Evolutionary conservation across 2,888 invertebrate genomes (phyloP).

Genomic region (Xanthia togata): DNA sequence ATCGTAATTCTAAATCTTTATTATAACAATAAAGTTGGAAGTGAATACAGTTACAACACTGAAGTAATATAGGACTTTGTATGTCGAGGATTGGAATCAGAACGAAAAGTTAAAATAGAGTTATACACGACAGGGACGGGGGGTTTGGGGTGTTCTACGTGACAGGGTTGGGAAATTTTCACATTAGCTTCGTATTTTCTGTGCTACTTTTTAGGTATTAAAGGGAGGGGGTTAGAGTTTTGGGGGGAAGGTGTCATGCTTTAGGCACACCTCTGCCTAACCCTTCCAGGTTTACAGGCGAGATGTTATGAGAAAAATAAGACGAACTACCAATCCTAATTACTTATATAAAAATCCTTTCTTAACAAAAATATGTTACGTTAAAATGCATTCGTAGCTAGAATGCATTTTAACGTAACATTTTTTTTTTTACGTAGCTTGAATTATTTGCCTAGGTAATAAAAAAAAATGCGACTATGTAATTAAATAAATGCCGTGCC

Average conservation of each 20-base stretch:
- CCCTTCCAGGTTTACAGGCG: neutral
- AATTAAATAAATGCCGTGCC: neutral
- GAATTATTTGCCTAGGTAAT: neutral
- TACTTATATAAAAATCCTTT: neutral
- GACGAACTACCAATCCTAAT: neutral
- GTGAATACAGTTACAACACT: slow-evolving; percentile 40
- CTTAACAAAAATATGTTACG: neutral
- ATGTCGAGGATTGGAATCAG: neutral
- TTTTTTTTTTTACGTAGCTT: too few relatives aligned
- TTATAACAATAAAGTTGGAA: slow-evolving; percentile 35
- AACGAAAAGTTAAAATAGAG: neutral
- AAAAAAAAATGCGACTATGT: neutral
- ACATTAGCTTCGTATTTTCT: neutral
- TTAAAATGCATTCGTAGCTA: neutral
- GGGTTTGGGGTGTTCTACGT: too few relatives aligned
- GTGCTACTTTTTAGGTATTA: neutral
- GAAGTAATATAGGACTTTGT: slow-evolving; percentile 32
- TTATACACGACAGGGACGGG: neutral
- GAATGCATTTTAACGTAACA: too few relatives aligned
- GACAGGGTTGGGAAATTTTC: neutral
- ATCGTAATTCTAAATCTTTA: slow-evolving; percentile 46
- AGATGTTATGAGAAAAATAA: neutral
- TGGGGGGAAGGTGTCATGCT: neutral
- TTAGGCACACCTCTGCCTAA: neutral
- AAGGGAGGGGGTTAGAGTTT: neutral